These are phyloP conservation scores for Oreocharis arfaki DNA, from an alignment of 2,113 vertebrate genomes.

Conservation along the genomic window DNA sequence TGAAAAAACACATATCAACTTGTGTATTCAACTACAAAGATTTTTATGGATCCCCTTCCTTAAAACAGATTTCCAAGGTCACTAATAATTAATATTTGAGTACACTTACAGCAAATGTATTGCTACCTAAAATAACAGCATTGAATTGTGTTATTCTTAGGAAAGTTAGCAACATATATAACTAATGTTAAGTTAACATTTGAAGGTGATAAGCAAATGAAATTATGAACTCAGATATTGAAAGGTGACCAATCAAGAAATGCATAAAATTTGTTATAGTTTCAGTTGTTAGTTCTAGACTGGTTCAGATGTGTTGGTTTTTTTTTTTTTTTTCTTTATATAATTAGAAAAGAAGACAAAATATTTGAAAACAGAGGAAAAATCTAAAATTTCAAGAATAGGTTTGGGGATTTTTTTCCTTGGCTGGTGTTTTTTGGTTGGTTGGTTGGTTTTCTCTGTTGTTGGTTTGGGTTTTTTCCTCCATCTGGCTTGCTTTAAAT, in stretches of 20 bases:
- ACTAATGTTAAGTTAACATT: neutral
- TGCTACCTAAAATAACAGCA: fast-evolving
- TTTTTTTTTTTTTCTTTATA: neutral
- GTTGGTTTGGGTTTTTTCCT: neutral
- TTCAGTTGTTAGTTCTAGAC: neutral
- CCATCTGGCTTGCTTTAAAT: neutral
- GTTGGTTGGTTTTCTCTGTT: neutral
- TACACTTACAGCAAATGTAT: neutral
- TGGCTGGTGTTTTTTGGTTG: neutral
- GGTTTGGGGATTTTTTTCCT: fast-evolving
- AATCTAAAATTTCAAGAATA: neutral
- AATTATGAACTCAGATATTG: neutral
- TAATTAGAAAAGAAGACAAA: neutral
- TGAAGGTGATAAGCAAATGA: neutral
- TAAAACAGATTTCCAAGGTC: neutral
- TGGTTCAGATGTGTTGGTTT: fast-evolving
- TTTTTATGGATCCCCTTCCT: neutral
- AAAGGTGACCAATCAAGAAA: neutral
- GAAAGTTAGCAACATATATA: neutral
- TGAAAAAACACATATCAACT: neutral
- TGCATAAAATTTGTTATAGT: neutral
- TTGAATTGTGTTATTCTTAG: neutral
- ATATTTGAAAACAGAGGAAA: neutral
- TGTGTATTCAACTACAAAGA: neutral
- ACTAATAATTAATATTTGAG: neutral